phyloP scores from a whole-genome alignment of 2,888 invertebrate species.

The Drosophila barbarae region DNA sequence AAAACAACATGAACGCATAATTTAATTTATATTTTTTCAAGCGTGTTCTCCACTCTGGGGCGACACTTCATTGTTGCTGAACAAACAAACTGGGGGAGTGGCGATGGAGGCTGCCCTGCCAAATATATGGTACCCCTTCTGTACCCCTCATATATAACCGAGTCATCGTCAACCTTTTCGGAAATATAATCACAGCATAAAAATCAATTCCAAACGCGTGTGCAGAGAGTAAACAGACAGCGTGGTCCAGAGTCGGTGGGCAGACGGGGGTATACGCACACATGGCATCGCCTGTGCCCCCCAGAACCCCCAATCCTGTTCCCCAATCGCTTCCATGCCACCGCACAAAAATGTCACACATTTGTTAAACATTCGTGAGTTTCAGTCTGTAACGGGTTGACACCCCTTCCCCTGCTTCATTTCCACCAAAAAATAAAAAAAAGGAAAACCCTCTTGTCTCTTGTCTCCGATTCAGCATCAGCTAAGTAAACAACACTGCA shows the following conservation, averaged over 20 bases:
- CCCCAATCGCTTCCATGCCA: constrained; percentile 36
- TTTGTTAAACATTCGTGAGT: constrained; percentile 72
- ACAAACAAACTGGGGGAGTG: constrained; percentile 27
- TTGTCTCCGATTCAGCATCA: constrained; percentile 36
- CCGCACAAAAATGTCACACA: constrained; percentile 70
- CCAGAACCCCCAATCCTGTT: constrained; percentile 16
- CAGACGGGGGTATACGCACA: constrained; percentile 22
- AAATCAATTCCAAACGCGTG: constrained; percentile 73
- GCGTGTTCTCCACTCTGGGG: constrained; percentile 55
- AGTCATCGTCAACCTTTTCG: constrained; percentile 73
- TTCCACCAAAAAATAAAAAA: constrained; percentile 18
- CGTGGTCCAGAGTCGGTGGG: constrained; percentile 32
- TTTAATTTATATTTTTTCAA: constrained; percentile 74
- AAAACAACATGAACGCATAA: constrained; percentile 75
- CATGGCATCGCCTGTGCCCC: constrained; percentile 27
- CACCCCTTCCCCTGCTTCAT: constrained; percentile 2
- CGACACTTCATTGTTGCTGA: constrained; percentile 51
- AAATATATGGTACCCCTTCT: constrained; percentile 1
- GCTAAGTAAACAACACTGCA: constrained; percentile 61
- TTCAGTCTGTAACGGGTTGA: constrained; percentile 53
- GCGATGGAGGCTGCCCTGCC: constrained; percentile 7
- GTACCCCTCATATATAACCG: constrained; percentile 6
- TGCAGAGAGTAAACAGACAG: constrained; percentile 64
- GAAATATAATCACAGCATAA: constrained; percentile 75
- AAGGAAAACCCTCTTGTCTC: constrained; percentile 7